These are phyloP conservation scores for Caenorhabditis zanzibari DNA, from an alignment of 2,888 invertebrate genomes.

Conservation along the genomic window DNA sequence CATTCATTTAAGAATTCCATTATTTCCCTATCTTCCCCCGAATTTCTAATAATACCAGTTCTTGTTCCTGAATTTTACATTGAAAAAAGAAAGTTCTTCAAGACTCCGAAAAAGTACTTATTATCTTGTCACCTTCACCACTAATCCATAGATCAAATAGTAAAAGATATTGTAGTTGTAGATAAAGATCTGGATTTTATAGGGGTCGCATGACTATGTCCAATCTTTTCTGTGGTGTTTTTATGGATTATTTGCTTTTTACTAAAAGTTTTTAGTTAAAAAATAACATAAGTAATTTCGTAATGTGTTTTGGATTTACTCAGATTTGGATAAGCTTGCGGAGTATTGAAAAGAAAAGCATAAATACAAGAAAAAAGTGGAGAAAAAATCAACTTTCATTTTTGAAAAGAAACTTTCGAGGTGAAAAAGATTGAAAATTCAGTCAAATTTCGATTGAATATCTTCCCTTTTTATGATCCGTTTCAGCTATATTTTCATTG, in stretches of 20 bases:
- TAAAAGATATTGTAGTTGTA: conserved; percentile 11
- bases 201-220: conserved; percentile 18
- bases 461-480: no score
- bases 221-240: neutral
- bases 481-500: no score
- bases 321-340: neutral
- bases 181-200: conserved; percentile 15
- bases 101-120: neutral
- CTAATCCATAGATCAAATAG: conserved; percentile 10
- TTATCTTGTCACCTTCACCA: neutral
- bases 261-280: neutral
- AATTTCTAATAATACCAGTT: no score
- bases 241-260: neutral
- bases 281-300: neutral
- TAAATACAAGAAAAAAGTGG: no score
- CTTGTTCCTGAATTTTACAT: neutral
- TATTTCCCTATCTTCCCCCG: no score
- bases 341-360: neutral
- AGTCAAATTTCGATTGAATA: no score
- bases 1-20: neutral
- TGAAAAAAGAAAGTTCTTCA: neutral
- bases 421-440: no score
- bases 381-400: neutral
- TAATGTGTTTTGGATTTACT: neutral
- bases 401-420: no score